A percentile compares a stretch with the other conserved stretches of the same genome.
These are phyloP conservation scores for Oeneis ivallda DNA, from an alignment of 2,888 invertebrate genomes.

Conservation along the genomic window DNA sequence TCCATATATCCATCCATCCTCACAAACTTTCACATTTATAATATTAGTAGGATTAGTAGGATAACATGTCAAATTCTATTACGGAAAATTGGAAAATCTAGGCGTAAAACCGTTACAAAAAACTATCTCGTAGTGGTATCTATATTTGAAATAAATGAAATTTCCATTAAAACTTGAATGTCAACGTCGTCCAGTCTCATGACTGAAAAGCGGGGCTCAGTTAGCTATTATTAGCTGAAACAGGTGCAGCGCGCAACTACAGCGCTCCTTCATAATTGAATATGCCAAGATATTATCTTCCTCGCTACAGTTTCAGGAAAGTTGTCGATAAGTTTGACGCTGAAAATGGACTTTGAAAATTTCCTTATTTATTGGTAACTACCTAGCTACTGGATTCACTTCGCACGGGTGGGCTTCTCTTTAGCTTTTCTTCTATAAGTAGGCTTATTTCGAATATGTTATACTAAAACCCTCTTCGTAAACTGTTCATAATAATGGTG, in stretches of 20 bases:
- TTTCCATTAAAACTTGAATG: constrained; percentile 26
- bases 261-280: constrained; percentile 55
- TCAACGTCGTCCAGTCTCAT: neutral
- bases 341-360: constrained; percentile 10
- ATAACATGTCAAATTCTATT: too few species aligned
- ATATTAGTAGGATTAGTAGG: too few species aligned
- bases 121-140: neutral
- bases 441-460: too few species aligned
- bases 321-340: constrained; percentile 44
- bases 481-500: too few species aligned
- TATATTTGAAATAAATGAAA: constrained; percentile 16
- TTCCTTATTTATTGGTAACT: neutral
- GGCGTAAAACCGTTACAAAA: neutral
- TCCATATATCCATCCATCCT: too few species aligned
- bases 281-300: constrained; percentile 58
- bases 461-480: too few species aligned
- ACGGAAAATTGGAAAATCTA: neutral
- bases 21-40: too few species aligned
- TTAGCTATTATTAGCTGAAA: constrained; percentile 14
- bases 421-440: neutral
- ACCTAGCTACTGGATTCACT: neutral
- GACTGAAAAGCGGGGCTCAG: constrained; percentile 1
- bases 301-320: constrained; percentile 40
- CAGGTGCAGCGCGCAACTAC: constrained; percentile 26
- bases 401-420: neutral